Evolutionary conservation across 2,888 invertebrate genomes (phyloP).

Genomic region (Antheraea yamamai): DNA sequence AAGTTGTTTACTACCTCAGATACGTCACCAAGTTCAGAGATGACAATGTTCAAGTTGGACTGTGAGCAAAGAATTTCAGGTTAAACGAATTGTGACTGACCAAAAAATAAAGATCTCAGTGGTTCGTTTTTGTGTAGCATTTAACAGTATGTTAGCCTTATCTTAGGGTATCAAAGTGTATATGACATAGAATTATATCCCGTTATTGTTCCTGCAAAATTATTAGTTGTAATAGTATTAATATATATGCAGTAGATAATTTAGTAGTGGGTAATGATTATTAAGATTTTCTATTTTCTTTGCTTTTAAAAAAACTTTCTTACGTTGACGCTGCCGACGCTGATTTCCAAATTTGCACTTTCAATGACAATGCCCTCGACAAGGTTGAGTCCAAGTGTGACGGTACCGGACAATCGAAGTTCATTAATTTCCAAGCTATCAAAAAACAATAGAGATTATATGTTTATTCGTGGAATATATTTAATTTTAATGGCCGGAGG

Average conservation of each 20-base stretch:
- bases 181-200: too few relatives aligned
- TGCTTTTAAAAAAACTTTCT: not conserved
- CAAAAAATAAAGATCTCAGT: too few relatives aligned
- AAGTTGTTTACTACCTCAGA: constrained; percentile 2
- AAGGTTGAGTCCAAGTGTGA: not conserved
- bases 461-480: too few relatives aligned
- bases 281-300: not conserved
- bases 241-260: not conserved
- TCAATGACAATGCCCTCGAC: not conserved
- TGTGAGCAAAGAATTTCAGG: not conserved
- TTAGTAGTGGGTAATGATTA: not conserved
- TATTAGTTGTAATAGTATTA: not conserved
- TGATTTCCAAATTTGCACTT: not conserved
- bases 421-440: not conserved
- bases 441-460: constrained; percentile 3
- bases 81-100: not conserved
- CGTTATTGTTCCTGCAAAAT: too few relatives aligned
- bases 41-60: not conserved
- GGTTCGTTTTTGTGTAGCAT: too few relatives aligned
- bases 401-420: not conserved
- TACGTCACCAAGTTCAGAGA: not conserved
- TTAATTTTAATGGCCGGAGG: too few relatives aligned
- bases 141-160: too few relatives aligned
- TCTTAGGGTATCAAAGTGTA: too few relatives aligned
- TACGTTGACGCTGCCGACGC: not conserved